phyloP scores from a whole-genome alignment of 2,888 invertebrate species.

The Drosophila kanekoi region DNA sequence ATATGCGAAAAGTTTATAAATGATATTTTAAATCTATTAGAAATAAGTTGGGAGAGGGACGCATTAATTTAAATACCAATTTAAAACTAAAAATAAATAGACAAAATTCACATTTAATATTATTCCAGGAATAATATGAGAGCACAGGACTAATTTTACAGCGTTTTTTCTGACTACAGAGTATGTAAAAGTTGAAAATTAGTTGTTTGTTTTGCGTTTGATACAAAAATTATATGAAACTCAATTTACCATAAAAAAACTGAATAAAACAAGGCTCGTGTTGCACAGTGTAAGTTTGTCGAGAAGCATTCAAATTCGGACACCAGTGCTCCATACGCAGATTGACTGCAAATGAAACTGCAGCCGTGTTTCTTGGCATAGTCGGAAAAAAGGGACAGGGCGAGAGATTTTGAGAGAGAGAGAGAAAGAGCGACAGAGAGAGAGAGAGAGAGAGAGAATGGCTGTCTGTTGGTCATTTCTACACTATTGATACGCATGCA shows the following conservation, averaged over 20 bases:
- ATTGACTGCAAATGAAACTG: conserved; percentile 53
- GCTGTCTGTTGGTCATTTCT: conserved; percentile 7
- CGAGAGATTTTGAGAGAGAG: not conserved
- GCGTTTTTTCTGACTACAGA: too few species aligned
- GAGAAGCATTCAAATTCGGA: conserved; percentile 16
- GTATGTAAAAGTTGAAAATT: too few species aligned
- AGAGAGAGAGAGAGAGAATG: not conserved
- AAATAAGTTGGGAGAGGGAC: not conserved
- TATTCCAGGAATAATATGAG: too few species aligned
- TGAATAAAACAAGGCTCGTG: not conserved
- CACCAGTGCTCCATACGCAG: conserved; percentile 12
- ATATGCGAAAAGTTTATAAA: conserved; percentile 4
- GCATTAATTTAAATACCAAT: not conserved
- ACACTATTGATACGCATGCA: conserved; percentile 22
- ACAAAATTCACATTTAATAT: not conserved
- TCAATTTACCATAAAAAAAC: not conserved
- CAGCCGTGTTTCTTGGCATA: conserved; percentile 3
- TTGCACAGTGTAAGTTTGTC: conserved; percentile 11
- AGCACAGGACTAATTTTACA: too few species aligned
- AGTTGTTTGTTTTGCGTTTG: too few species aligned
- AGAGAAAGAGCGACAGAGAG: too few species aligned
- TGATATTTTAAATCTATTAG: conserved; percentile 14
- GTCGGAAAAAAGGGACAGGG: not conserved
- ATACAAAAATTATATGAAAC: not conserved
- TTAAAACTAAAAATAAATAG: not conserved